These are phyloP conservation scores for Andrena trimmerana DNA, from an alignment of 2,888 invertebrate species.

Conservation along the genomic window DNA sequence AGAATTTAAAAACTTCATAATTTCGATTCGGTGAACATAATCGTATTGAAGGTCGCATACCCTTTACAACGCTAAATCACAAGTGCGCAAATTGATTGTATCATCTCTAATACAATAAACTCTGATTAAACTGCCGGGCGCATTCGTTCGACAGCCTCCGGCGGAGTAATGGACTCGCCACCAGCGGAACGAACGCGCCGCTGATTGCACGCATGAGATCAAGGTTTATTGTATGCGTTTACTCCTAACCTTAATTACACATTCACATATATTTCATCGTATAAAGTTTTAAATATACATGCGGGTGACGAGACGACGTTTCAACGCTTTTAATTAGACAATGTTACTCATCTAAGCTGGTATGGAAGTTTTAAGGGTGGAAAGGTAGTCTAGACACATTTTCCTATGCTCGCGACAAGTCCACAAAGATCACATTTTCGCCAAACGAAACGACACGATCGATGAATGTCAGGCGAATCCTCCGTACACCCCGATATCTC, in stretches of 20 bases:
- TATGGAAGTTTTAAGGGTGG: constrained; percentile 50
- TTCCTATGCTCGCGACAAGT: constrained; percentile 41
- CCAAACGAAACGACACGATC: constrained; percentile 10
- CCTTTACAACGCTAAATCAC: constrained; percentile 51
- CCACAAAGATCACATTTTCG: constrained; percentile 46
- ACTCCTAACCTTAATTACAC: constrained; percentile 57
- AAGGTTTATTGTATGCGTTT: constrained; percentile 58
- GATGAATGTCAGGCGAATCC: constrained; percentile 38
- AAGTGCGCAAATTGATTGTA: constrained; percentile 65
- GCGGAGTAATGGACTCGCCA: background rate
- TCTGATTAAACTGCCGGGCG: constrained; percentile 38
- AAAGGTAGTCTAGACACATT: constrained; percentile 55
- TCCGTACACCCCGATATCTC: constrained; percentile 31
- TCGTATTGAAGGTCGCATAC: constrained; percentile 33
- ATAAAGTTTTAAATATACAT: constrained; percentile 63
- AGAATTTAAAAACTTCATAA: constrained; percentile 63
- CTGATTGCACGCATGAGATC: constrained; percentile 41
- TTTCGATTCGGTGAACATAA: constrained; percentile 35
- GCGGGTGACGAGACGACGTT: constrained; percentile 46
- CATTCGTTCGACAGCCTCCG: constrained; percentile 12
- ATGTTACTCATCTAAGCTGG: constrained; percentile 45
- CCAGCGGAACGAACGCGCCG: constrained; percentile 30
- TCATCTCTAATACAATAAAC: constrained; percentile 62
- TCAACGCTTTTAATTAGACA: constrained; percentile 30
- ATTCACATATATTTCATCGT: constrained; percentile 64